Conservation (phyloP, 1,140 invertebrate species). For the Drosophila oshimai region DNA sequence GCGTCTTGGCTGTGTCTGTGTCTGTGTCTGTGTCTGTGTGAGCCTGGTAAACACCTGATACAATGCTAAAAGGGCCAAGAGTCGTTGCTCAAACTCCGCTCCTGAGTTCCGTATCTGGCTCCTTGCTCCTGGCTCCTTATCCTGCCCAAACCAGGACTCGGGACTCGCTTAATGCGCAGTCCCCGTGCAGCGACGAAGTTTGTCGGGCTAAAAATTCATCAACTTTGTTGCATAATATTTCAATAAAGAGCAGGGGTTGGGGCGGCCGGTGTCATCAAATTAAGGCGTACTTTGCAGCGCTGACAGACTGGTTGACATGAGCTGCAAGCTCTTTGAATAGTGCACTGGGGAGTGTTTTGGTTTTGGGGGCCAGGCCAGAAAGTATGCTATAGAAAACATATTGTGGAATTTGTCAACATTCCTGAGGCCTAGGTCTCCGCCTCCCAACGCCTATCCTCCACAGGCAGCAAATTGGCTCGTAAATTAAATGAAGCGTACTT, state of each 20-base stretch:
- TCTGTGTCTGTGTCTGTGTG: neutral
- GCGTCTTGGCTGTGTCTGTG: slow-evolving; percentile 5
- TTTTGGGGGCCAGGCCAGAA: neutral
- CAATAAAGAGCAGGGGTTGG: slow-evolving; percentile 60
- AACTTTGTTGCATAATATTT: slow-evolving; percentile 82
- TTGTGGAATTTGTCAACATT: slow-evolving; percentile 58
- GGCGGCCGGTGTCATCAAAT: slow-evolving; percentile 63
- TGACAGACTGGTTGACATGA: slow-evolving; percentile 35
- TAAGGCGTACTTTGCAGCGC: slow-evolving; percentile 65
- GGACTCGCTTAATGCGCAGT: slow-evolving; percentile 70
- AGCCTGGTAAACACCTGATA: slow-evolving; percentile 74
- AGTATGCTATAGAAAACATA: slow-evolving; percentile 47
- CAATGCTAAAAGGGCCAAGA: slow-evolving; percentile 55
- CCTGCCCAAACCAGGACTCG: slow-evolving; percentile 7
- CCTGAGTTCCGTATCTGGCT: neutral
- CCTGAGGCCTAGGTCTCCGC: neutral
- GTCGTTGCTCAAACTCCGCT: slow-evolving; percentile 5
- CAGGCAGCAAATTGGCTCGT: slow-evolving; percentile 57
- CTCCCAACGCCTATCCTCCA: neutral
- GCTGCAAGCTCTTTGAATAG: slow-evolving; percentile 58
- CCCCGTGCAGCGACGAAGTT: slow-evolving; percentile 62
- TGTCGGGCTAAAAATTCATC: slow-evolving; percentile 75
- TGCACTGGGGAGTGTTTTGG: slow-evolving; percentile 73
- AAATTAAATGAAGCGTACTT: slow-evolving; percentile 62
- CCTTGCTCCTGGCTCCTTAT: neutral